phyloP scores from a whole-genome alignment of 2,797 vertebrate species.

The Gastrophryne carolinensis region DNA sequence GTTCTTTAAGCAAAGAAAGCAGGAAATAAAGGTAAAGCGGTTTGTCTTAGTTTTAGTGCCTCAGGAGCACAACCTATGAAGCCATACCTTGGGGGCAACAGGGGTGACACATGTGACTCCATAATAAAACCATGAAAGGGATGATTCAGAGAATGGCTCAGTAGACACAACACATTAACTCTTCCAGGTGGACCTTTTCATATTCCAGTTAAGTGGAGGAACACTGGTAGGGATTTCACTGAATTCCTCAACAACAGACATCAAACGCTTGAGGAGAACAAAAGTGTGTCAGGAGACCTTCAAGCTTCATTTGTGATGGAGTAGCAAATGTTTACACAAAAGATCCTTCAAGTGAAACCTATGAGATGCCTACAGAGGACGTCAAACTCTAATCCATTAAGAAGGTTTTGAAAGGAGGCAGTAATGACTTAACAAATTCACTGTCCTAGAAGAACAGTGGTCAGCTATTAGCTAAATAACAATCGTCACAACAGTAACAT shows the following conservation, averaged over 20 bases:
- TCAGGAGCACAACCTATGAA: constrained; percentile 73
- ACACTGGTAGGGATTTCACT: constrained; percentile 78
- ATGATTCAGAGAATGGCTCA: constrained; percentile 68
- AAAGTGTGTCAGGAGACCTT: constrained; percentile 86
- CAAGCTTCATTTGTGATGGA: constrained; percentile 89
- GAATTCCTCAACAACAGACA: constrained; percentile 81
- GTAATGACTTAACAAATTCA: constrained; percentile 66
- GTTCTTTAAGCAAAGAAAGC: constrained; percentile 75
- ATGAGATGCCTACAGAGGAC: constrained; percentile 74
- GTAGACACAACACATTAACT: constrained; percentile 72
- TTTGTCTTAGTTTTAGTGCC: constrained; percentile 80
- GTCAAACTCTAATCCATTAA: constrained; percentile 79
- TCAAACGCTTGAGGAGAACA: constrained; percentile 88
- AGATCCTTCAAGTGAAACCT: constrained; percentile 80
- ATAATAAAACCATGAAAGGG: constrained; percentile 69
- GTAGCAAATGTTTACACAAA: constrained; percentile 90
- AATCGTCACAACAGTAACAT: constrained; percentile 7
- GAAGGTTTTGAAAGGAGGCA: constrained; percentile 67
- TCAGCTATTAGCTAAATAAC: constrained; percentile 3
- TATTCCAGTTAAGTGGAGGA: constrained; percentile 75
- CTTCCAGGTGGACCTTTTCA: constrained; percentile 82
- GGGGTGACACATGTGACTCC: constrained; percentile 66
- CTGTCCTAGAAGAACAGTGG: not conserved
- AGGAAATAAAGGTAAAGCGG: constrained; percentile 83
- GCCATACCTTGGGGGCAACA: constrained; percentile 75